These are phyloP conservation scores for Isaurus tuberculatus DNA, from an alignment of 92 coral and sea anemone genomes.

Conservation along the genomic window DNA sequence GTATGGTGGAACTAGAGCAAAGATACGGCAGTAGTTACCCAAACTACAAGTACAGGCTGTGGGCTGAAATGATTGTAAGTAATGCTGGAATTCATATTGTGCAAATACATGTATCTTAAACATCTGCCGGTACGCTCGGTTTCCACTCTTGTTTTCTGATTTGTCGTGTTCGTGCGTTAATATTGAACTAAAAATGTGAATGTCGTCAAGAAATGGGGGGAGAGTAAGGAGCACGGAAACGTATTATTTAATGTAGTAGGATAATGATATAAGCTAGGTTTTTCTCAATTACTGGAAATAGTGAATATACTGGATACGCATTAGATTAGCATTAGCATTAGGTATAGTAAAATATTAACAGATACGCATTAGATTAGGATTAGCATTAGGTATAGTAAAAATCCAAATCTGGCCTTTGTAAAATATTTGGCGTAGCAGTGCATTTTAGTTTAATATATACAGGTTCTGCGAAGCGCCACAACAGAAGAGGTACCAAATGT, in stretches of 20 bases:
- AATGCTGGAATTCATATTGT: neutral
- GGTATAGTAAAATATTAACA: too few species aligned
- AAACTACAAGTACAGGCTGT: slow-evolving; percentile 53
- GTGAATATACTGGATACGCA: neutral
- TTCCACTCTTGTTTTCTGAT: neutral
- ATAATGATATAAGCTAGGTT: neutral
- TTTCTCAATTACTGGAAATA: neutral
- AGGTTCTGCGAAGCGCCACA: slow-evolving; percentile 30
- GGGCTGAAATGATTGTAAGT: slow-evolving; percentile 60
- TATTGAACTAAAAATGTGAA: slow-evolving; percentile 4
- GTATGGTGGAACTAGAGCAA: slow-evolving; percentile 14
- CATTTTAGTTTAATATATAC: slow-evolving; percentile 20
- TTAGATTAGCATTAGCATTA: neutral
- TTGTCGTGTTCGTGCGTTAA: neutral
- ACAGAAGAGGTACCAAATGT: slow-evolving; percentile 25
- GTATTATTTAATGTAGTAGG: neutral
- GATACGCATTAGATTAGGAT: neutral
- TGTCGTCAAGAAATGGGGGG: neutral
- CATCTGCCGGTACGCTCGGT: slow-evolving; percentile 1
- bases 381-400: slow-evolving; percentile 3
- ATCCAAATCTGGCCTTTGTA: slow-evolving; percentile 10
- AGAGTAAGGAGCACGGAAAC: neutral
- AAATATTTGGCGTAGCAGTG: neutral
- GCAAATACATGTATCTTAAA: neutral
- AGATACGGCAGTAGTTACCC: slow-evolving; percentile 35